Evolutionary conservation across 2,113 vertebrate genomes (phyloP).

Genomic region (Orycteropus afer): DNA sequence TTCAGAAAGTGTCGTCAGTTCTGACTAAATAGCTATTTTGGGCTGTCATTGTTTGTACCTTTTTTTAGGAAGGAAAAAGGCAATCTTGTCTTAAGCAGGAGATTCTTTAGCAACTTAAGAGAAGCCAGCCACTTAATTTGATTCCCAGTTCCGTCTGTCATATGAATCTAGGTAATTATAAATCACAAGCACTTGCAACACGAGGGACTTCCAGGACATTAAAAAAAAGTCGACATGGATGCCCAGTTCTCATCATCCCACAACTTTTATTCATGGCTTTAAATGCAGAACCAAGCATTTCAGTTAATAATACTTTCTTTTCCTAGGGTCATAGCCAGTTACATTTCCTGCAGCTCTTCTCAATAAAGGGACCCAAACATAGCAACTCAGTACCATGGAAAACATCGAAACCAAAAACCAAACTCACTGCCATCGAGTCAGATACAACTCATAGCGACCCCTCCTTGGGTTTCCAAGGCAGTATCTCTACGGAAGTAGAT

Average conservation of each 20-base stretch:
- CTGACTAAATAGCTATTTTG: slow-evolving; percentile 88
- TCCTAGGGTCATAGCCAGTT: slow-evolving; percentile 58
- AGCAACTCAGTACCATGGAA: slow-evolving; percentile 45
- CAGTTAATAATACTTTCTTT: slow-evolving; percentile 31
- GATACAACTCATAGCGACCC: too few species aligned
- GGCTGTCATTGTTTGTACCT: slow-evolving; percentile 86
- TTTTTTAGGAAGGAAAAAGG: slow-evolving; percentile 84
- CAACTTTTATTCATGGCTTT: slow-evolving; percentile 69
- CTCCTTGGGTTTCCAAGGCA: too few species aligned
- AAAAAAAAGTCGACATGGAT: slow-evolving; percentile 15
- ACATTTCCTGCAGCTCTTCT: slow-evolving; percentile 64
- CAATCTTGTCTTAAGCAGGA: slow-evolving; percentile 82
- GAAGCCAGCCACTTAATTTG: slow-evolving; percentile 83
- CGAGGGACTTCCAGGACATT: slow-evolving; percentile 71
- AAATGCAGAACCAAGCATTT: slow-evolving; percentile 39
- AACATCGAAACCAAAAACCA: too few species aligned
- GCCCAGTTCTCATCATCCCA: slow-evolving; percentile 41
- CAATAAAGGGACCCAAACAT: slow-evolving; percentile 66
- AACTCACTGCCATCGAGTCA: too few species aligned
- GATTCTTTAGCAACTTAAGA: slow-evolving; percentile 78
- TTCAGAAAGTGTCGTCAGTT: slow-evolving; percentile 87
- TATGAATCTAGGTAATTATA: slow-evolving; percentile 80
- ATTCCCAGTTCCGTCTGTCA: slow-evolving; percentile 83
- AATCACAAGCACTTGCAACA: slow-evolving; percentile 75
- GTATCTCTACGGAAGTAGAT: too few species aligned